Conservation (phyloP, 1,140 invertebrate species). For the Calephelis nemesis region DNA sequence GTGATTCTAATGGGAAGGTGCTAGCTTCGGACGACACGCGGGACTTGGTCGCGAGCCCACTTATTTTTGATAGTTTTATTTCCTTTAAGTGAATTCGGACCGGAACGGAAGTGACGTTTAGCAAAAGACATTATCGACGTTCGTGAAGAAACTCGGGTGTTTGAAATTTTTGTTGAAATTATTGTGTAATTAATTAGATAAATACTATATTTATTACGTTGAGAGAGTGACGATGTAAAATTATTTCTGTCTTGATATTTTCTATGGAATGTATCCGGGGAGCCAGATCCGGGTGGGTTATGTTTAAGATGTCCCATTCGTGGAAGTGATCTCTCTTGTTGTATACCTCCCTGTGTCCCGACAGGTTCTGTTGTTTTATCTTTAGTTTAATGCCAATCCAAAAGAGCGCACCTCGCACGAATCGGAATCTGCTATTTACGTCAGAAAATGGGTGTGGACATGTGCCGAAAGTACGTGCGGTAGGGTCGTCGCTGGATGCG, state of each 20-base stretch:
- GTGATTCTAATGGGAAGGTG: slow-evolving; percentile 75
- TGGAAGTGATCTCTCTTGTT: slow-evolving; percentile 42
- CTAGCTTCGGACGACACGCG: slow-evolving; percentile 77
- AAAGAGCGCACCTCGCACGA: slow-evolving; percentile 37
- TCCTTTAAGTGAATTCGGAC: slow-evolving; percentile 74
- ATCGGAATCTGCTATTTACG: slow-evolving; percentile 30
- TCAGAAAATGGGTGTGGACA: slow-evolving; percentile 50
- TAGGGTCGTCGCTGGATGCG: neutral
- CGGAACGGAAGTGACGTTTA: slow-evolving; percentile 69
- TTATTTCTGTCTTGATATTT: slow-evolving; percentile 79
- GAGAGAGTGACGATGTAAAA: slow-evolving; percentile 71
- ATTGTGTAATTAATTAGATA: slow-evolving; percentile 77
- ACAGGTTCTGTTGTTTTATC: slow-evolving; percentile 29
- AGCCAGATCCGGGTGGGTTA: slow-evolving; percentile 55
- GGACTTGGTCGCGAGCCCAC: slow-evolving; percentile 72
- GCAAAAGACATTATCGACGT: slow-evolving; percentile 65
- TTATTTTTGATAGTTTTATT: slow-evolving; percentile 80
- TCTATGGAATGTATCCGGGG: slow-evolving; percentile 56
- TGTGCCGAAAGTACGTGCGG: slow-evolving; percentile 45
- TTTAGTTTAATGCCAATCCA: slow-evolving; percentile 24
- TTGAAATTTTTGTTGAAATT: slow-evolving; percentile 79
- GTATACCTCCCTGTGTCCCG: slow-evolving; percentile 6
- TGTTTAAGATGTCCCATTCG: slow-evolving; percentile 34
- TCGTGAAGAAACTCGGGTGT: slow-evolving; percentile 68
- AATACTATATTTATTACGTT: slow-evolving; percentile 78